Evolutionary conservation across 1,140 invertebrate species (phyloP).

Genomic region (Orius laevigatus): DNA sequence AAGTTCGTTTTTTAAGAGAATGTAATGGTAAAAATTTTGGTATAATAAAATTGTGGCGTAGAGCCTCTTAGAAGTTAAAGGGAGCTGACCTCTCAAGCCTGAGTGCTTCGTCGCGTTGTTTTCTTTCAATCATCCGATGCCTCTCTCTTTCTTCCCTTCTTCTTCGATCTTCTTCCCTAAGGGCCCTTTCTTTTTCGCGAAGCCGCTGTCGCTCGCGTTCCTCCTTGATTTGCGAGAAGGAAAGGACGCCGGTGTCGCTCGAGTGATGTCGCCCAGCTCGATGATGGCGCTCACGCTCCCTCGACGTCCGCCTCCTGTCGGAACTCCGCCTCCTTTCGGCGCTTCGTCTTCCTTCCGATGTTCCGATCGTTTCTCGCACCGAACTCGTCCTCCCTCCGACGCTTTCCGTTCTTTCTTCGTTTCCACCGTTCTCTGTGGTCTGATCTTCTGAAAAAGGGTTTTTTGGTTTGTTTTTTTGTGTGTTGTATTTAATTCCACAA

Average conservation of each 20-base stretch:
- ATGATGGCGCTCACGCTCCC: background rate
- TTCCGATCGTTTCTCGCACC: too few species aligned
- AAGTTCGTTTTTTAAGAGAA: background rate
- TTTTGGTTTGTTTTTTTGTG: too few species aligned
- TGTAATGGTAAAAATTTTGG: background rate
- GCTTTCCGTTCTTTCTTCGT: too few species aligned
- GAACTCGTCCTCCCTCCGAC: too few species aligned
- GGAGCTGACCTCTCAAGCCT: constrained; percentile 39
- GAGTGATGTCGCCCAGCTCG: background rate
- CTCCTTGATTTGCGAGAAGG: constrained; percentile 30
- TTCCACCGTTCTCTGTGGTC: too few species aligned
- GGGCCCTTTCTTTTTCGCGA: constrained; percentile 54
- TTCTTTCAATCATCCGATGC: constrained; percentile 56
- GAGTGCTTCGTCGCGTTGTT: constrained; percentile 61
- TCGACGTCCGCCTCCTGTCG: background rate
- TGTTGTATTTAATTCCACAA: too few species aligned
- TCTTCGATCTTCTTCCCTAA: constrained; percentile 56
- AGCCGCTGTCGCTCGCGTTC: constrained; percentile 61
- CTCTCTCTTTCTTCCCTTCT: constrained; percentile 51
- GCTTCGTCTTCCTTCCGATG: background rate
- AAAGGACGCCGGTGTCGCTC: constrained; percentile 19
- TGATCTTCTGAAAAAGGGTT: too few species aligned
- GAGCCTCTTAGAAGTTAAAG: background rate
- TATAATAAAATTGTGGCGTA: constrained; percentile 4
- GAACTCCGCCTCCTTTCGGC: constrained; percentile 3